Evolutionary conservation across 2,888 invertebrate species (phyloP).

Genomic region (Nomada fabriciana): DNA sequence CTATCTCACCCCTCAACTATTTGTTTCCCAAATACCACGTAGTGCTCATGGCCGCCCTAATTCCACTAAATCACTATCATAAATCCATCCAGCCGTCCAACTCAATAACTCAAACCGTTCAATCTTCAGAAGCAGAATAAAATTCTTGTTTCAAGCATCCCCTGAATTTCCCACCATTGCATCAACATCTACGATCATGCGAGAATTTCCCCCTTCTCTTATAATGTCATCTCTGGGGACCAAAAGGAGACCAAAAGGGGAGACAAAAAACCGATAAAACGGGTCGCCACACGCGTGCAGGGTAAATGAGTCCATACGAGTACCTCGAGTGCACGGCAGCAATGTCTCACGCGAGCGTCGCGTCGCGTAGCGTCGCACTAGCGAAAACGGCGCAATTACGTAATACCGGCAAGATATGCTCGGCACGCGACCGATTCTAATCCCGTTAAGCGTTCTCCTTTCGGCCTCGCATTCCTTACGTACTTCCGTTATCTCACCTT

Average conservation of each 20-base stretch:
- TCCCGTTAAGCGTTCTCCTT: slow-evolving; percentile 71
- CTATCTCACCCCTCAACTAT: not conserved
- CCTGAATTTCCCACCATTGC: not conserved
- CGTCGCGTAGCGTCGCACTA: slow-evolving; percentile 4
- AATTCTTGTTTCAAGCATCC: not conserved
- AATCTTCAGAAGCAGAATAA: not conserved
- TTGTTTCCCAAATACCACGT: not conserved
- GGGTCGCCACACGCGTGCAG: slow-evolving; percentile 7
- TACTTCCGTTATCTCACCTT: slow-evolving; percentile 71
- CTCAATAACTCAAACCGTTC: too few species aligned
- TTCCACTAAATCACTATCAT: not conserved
- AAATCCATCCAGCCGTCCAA: not conserved
- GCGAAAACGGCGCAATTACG: slow-evolving; percentile 62
- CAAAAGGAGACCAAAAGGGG: too few species aligned
- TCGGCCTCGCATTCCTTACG: slow-evolving; percentile 66
- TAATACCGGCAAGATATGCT: slow-evolving; percentile 70
- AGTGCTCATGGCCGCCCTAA: not conserved
- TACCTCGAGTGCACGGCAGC: slow-evolving; percentile 9
- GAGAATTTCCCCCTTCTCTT: too few species aligned
- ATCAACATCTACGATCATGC: too few species aligned
- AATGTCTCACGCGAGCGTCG: slow-evolving; percentile 12
- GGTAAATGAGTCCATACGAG: slow-evolving; percentile 10
- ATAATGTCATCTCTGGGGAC: too few species aligned
- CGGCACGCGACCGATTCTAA: slow-evolving; percentile 76
- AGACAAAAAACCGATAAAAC: too few species aligned